A percentile compares a stretch with the other conserved stretches of the same genome.
Evolutionary conservation across 92 coral and sea anemone species (phyloP).

Genomic region (Epizoanthus scotinus): DNA sequence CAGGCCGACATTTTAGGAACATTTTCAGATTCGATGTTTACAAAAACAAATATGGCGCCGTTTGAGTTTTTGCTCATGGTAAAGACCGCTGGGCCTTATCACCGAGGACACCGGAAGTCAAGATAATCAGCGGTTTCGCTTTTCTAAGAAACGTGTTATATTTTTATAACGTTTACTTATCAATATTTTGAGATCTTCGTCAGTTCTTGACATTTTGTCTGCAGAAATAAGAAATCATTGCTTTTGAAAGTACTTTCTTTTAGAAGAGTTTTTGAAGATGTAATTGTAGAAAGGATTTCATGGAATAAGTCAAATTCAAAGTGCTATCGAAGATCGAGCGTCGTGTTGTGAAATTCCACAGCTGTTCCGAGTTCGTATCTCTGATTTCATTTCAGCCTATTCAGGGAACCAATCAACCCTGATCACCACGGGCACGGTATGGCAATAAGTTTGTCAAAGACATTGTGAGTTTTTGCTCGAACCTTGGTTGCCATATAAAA

Average conservation of each 20-base stretch:
- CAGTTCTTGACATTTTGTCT: not conserved
- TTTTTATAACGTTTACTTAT: not conserved
- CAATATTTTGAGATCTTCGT: not conserved
- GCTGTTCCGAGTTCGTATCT: slow-evolving; percentile 1
- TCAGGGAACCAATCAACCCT: too few species aligned
- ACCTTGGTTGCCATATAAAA: slow-evolving; percentile 20
- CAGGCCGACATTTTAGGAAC: not conserved
- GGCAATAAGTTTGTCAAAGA: not conserved
- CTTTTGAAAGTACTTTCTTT: not conserved
- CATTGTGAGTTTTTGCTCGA: not conserved
- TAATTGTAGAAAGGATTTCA: too few species aligned
- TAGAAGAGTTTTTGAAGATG: not conserved
- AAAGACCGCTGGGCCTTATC: slow-evolving; percentile 29
- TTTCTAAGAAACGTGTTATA: slow-evolving; percentile 5
- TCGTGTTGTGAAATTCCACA: not conserved
- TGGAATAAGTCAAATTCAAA: not conserved
- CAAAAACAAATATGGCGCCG: slow-evolving; percentile 60
- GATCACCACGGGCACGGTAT: too few species aligned
- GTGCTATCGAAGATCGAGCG: not conserved
- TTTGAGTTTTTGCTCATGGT: slow-evolving; percentile 29
- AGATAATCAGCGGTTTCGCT: slow-evolving; percentile 1
- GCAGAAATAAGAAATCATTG: not conserved
- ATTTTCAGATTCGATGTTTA: not conserved
- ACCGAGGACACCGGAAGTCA: not conserved
- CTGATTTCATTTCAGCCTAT: not conserved